Evolutionary conservation across 2,113 vertebrate genomes (phyloP), one percentile per base, ranked within the genome.

Genomic region (Mionectes macconnelli): DNA sequence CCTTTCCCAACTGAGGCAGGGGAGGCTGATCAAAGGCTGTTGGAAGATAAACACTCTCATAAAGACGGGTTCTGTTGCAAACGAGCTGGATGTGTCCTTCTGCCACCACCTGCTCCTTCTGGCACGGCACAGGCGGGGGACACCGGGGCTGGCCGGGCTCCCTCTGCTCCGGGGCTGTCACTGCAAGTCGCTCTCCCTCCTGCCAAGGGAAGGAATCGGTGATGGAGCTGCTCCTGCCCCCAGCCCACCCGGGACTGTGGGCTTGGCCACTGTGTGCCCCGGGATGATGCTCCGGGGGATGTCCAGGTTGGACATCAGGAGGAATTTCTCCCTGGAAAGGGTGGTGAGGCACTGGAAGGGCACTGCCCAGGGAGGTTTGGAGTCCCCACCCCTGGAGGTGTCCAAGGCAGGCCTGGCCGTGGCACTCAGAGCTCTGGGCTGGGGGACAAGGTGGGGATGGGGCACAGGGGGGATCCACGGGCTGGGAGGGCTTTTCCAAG

Each of bases 261-360:
- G 18, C 10, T 42, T 14, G 64, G 52, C 47, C 39, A 3, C 64
- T 8, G 0, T 1, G 42, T 14, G 49, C 42, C 47, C 12, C 1
- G 0, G 0, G 17, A 1, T 0, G 57, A 4, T 3, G 15, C 12
- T 10, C 12, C 8, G 39, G 33, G 57, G 57, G 56, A 20, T 4
- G 0, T 5, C 33, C 35, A 12, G 69, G 13, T 6, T 8, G 63
- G 56, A 28, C 6, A 17, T 1, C 23, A 3, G 67, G 14, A 21
- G 30, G 14, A 31, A 78, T 70, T 53, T 16, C 7, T 5, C 1
- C 39, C 2, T 10, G 86, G 67, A 1, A 5, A 56, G 21, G n/a
- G 16, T 1, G 21, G 24, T 1, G 24, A 4, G 4, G 4, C 16
- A 2, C 1, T 1, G 53, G 19, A 0, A 42, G n/a, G 49, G 4